These are phyloP conservation scores for Melanogrammus aeglefinus DNA, from an alignment of 2,797 vertebrate genomes.

Conservation along the genomic window DNA sequence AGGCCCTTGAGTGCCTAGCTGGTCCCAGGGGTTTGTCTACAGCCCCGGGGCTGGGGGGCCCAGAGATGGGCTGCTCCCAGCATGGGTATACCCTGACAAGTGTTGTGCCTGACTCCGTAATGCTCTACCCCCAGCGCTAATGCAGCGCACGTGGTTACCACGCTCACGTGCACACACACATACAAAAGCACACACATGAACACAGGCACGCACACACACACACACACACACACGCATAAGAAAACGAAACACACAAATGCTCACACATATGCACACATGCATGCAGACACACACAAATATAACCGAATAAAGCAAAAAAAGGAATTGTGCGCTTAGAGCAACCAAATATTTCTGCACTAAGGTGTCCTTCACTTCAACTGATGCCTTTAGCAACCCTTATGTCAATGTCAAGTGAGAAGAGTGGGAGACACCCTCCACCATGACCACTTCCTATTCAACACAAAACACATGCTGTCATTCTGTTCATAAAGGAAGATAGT, in stretches of 20 bases:
- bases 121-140: conserved; percentile 53
- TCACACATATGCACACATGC: conserved; percentile 3
- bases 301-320: neutral
- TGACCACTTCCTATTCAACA: neutral
- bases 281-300: conserved; percentile 5
- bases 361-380: neutral
- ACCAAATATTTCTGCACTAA: neutral
- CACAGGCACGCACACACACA: conserved; percentile 15
- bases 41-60: conserved; percentile 73
- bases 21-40: conserved; percentile 76
- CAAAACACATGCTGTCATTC: neutral
- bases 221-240: conserved; percentile 1
- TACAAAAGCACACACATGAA: neutral
- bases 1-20: conserved; percentile 76
- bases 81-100: conserved; percentile 68
- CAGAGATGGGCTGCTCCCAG: conserved; percentile 71
- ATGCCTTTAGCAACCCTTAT: no score
- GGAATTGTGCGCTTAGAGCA: neutral
- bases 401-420: no score
- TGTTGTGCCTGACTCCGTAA: conserved; percentile 65
- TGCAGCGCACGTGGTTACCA: conserved; percentile 60
- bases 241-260: conserved; percentile 5
- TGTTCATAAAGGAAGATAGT: neutral
- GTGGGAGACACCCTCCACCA: neutral
- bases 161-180: conserved; percentile 16